Conservation (phyloP, 2,113 vertebrate species). For the Epinephelus lanceolatus region DNA sequence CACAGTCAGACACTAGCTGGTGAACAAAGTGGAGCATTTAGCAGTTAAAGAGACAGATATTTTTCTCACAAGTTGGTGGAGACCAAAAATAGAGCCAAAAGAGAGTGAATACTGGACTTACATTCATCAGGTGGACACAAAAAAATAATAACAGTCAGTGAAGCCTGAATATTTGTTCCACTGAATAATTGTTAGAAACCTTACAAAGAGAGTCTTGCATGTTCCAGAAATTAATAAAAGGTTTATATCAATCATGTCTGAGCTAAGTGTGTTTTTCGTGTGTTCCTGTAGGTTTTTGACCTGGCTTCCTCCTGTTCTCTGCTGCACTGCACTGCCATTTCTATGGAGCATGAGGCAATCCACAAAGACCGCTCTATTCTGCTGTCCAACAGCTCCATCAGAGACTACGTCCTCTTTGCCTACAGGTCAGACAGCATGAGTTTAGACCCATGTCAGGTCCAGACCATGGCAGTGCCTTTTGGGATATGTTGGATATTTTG, state of each 20-base stretch:
- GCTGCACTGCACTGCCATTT: conserved; percentile 71
- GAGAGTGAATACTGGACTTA: no score
- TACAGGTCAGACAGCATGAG: conserved; percentile 68
- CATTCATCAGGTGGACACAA: no score
- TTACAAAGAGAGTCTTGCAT: not conserved
- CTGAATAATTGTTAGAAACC: not conserved
- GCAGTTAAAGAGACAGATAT: not conserved
- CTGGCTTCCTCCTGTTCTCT: conserved; percentile 73
- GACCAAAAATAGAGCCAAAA: not conserved
- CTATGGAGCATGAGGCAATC: conserved; percentile 63
- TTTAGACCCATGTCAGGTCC: not conserved
- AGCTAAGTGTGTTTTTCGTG: not conserved
- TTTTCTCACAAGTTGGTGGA: not conserved
- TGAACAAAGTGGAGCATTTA: not conserved
- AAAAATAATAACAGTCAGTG: not conserved
- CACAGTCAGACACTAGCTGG: not conserved
- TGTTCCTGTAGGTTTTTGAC: conserved; percentile 74
- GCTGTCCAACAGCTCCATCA: conserved; percentile 73
- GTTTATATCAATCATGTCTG: no score
- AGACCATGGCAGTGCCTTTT: not conserved
- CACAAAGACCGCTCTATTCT: conserved; percentile 77
- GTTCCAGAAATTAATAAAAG: not conserved
- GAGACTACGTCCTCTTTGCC: conserved; percentile 76
- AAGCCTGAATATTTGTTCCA: not conserved
- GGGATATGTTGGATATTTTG: no score